Conservation (phyloP, 2,797 vertebrate species). For the Tarsius wallacei region DNA sequence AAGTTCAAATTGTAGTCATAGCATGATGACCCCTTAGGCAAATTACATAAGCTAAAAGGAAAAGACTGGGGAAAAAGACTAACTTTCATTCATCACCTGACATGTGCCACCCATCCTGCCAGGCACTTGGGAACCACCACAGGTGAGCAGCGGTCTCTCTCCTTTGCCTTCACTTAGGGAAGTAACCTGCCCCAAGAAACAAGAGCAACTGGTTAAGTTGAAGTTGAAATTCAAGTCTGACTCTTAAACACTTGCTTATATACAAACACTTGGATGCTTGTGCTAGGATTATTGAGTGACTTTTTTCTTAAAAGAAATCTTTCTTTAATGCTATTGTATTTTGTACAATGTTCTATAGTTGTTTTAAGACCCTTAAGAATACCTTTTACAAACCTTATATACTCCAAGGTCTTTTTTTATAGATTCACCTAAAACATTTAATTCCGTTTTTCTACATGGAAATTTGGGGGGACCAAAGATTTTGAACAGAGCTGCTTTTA, state of each 20-base stretch:
- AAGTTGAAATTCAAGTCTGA: slow-evolving; percentile 31
- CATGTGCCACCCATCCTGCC: not conserved
- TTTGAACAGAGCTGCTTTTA: slow-evolving; percentile 1
- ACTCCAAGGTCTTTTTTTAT: not conserved
- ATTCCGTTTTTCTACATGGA: not conserved
- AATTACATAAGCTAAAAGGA: not conserved
- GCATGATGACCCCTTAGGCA: not conserved
- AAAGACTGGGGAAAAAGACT: not conserved
- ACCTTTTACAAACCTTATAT: not conserved
- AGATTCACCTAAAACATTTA: slow-evolving; percentile 48
- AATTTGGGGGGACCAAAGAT: not conserved
- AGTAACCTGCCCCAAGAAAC: not conserved
- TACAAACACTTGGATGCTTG: not conserved
- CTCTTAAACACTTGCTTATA: slow-evolving; percentile 3
- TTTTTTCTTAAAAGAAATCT: not conserved
- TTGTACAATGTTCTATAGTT: not conserved
- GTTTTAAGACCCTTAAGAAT: not conserved
- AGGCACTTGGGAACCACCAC: not conserved
- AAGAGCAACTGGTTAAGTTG: not conserved
- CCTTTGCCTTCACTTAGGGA: not conserved
- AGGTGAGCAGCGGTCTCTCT: not conserved
- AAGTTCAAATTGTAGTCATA: not conserved
- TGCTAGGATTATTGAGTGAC: not conserved
- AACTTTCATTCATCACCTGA: not conserved
- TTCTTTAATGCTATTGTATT: not conserved